These are phyloP conservation scores for Perccottus glenii DNA, from an alignment of 2,113 vertebrate species.

Conservation along the genomic window DNA sequence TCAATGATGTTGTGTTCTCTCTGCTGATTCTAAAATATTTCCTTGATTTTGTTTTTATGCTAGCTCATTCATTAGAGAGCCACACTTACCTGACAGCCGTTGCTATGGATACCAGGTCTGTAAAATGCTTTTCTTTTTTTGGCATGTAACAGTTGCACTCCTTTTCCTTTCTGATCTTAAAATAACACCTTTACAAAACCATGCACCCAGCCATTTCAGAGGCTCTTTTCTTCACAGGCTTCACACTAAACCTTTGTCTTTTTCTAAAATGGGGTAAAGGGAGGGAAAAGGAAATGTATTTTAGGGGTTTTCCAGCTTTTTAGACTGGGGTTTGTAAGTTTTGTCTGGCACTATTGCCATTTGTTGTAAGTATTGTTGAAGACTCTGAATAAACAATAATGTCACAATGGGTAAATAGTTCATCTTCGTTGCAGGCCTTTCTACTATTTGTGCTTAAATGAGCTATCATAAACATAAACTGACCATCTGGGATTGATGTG, in stretches of 20 bases:
- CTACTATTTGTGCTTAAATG: no score
- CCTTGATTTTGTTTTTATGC: slow-evolving; percentile 28
- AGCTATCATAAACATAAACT: no score
- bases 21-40: slow-evolving; percentile 26
- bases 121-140: slow-evolving; percentile 34
- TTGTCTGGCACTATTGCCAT: no score
- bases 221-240: neutral
- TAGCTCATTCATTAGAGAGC: slow-evolving; percentile 26
- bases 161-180: slow-evolving; percentile 7
- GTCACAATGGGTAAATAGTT: no score
- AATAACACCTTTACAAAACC: slow-evolving; percentile 25
- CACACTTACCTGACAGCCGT: slow-evolving; percentile 43
- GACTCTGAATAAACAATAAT: no score
- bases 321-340: no score
- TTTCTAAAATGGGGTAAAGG: neutral
- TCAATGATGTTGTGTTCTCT: neutral
- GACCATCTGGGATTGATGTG: no score
- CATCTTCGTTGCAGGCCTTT: no score
- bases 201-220: neutral
- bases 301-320: no score
- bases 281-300: neutral
- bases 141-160: neutral
- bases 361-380: no score
- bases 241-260: neutral
- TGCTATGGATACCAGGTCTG: slow-evolving; percentile 54